Base-by-base conservation (phyloP, 37 sponge, comb jelly and placozoan species). In the Crambe crambe region DNA sequence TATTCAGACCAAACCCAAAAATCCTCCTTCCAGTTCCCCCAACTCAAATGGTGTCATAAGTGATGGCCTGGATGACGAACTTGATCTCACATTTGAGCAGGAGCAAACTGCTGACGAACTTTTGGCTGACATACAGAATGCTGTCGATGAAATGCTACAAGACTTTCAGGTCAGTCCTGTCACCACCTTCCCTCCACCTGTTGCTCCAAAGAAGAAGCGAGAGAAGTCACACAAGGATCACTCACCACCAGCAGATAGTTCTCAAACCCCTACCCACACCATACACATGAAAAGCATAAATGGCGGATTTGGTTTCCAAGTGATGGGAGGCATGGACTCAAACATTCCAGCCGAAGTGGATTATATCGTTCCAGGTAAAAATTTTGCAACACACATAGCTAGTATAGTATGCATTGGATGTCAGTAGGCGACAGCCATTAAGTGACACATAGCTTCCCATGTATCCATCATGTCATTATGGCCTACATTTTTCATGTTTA, bases 281-380 rank as follows among this genome's bases (percentile, higher is more conserved):
- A 58, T 89, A 0, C 75, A 75, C 56, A 86, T 86, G 80, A 82
- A 29, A 22, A 91, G 74, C 1, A 36, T n/a, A 4, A 78, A 29
- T 30, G 84, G 92, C 8, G 79, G 92, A 58, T 87, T 87, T 83
- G 92, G 92, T 3, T 87, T 83, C 58, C 92, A 87, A 66, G 64
- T 92, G 17, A 70, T 81, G n/a, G 92, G 92, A 25, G 92, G 92
- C 30, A 26, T 21, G 25, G 88, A 84, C 65, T 70, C 79, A 3
- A 18, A 42, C 3, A 38, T 76, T 2, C 80, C 68, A 40, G 73
- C 92, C 18, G 62, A 81, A 36, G 79, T 92, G 34, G 92, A 92
- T 18, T 23, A 74, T 6, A 43, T 92, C 0, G 47, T 87, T 30
- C 86, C 91, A 35, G 89, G 89, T 87, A 44, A 40, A 38, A n/a